Base-by-base conservation (phyloP, 2,113 vertebrate genomes). In the Motacilla alba region DNA sequence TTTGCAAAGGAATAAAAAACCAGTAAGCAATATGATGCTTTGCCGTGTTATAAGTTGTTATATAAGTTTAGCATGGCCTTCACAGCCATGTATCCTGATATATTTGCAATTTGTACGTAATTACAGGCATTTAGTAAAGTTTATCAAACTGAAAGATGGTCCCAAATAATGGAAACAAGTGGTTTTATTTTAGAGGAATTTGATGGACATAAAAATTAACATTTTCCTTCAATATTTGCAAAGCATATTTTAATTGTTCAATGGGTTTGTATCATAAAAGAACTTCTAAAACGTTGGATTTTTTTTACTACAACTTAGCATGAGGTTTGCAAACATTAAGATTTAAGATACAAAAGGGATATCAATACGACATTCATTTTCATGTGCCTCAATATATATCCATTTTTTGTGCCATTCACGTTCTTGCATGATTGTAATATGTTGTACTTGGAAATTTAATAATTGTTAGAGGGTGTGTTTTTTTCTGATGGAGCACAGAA, bases 401-500 rank as follows among this genome's bases (percentile, higher is more conserved):
- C 93, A 95, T 92, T 22, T 50, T 64, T 62, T 94, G 44, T 95
- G 69, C 95, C 86, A 74, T 93, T 92, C 93, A 46, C 9, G 4
- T 97, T 93, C 37, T 50, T 92, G 80, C 69, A 95, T 94, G 46
- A 52, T 19, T 95, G 86, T 72, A 83, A 26, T 90, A 72, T n/a
- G 83, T 79, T 58, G 56, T 50, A 79, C 87, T 91, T 59, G 91
- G 80, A 89, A 68, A 62, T 72, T 69, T 60, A 89, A 30, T 35
- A 27, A 4, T 50, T 80, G 64, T 16, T 59, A 11, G 26, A 64
- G 44, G 37, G 11, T 43, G 15, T 46, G n/a, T 2, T 77, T 44
- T 44, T 78, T 86, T 93, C 52, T 91, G 83, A 43, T 78, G 47
- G 47, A 77, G 43, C 77, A 72, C 63, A 81, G 43, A 86, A 58